phyloP scores from a whole-genome alignment of 2,888 invertebrate species.

The Xestia c-nigrum region DNA sequence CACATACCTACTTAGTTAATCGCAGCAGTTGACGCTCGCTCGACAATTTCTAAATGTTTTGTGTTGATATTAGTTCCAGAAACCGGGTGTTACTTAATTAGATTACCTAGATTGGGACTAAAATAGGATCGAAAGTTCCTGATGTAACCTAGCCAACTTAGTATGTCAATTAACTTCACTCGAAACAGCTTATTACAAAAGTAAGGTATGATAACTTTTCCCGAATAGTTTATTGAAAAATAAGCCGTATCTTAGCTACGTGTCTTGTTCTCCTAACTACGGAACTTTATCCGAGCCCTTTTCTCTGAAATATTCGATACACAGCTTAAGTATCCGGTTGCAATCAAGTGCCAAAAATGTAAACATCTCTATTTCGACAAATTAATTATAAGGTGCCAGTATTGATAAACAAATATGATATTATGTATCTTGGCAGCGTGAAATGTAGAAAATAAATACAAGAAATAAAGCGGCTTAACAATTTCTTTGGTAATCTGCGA shows the following conservation, averaged over 20 bases:
- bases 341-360: neutral
- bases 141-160: neutral
- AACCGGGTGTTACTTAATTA: neutral
- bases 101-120: neutral
- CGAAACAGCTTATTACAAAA: neutral
- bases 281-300: conserved; percentile 25
- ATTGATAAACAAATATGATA: neutral
- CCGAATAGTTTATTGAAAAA: neutral
- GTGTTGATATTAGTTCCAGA: neutral
- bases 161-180: neutral
- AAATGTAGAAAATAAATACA: conserved; percentile 18
- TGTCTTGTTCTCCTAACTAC: conserved; percentile 9
- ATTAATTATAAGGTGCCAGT: neutral
- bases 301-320: neutral
- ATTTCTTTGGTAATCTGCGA: conserved; percentile 30
- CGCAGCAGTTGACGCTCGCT: neutral
- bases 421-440: neutral
- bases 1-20: neutral
- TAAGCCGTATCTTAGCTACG: neutral
- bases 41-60: neutral
- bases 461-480: conserved; percentile 32
- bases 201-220: neutral
- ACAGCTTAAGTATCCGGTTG: neutral
- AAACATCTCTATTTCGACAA: neutral
- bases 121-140: neutral